These are phyloP conservation scores for Drosophila mojavensis DNA, from an alignment of 1,140 invertebrate species.

Conservation along the genomic window DNA sequence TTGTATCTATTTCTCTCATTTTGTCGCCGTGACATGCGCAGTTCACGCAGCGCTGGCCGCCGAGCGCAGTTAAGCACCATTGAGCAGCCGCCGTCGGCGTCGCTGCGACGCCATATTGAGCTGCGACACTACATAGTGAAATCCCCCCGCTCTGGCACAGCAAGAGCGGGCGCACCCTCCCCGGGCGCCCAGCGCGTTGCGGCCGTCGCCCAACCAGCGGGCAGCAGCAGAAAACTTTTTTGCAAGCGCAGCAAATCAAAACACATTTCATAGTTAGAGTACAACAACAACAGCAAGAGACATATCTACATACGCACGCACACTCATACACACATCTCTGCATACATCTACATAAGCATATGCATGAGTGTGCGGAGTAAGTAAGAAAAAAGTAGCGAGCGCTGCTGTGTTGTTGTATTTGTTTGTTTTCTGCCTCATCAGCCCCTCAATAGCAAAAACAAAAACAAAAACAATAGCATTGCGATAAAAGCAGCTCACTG, in stretches of 20 bases:
- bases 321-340: not conserved
- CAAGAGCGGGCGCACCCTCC: constrained; percentile 7
- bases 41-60: constrained; percentile 59
- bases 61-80: constrained; percentile 72
- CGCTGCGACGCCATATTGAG: constrained; percentile 71
- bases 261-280: constrained; percentile 72
- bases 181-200: constrained; percentile 7
- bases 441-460: constrained; percentile 42
- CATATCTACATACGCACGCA: constrained; percentile 13
- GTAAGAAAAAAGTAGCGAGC: constrained; percentile 49
- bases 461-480: constrained; percentile 34
- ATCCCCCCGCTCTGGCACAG: constrained; percentile 13
- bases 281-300: constrained; percentile 10
- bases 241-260: constrained; percentile 82
- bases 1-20: constrained; percentile 28
- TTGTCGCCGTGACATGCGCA: constrained; percentile 63
- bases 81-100: constrained; percentile 56
- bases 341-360: constrained; percentile 20
- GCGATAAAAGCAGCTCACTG: constrained; percentile 34
- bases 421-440: constrained; percentile 49
- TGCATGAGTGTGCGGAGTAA: constrained; percentile 48
- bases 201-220: constrained; percentile 68
- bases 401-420: constrained; percentile 27
- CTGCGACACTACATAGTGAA: not conserved
- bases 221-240: constrained; percentile 66